Evolutionary conservation across 2,888 invertebrate species (phyloP).

Genomic region (Halocaridina rubra): DNA sequence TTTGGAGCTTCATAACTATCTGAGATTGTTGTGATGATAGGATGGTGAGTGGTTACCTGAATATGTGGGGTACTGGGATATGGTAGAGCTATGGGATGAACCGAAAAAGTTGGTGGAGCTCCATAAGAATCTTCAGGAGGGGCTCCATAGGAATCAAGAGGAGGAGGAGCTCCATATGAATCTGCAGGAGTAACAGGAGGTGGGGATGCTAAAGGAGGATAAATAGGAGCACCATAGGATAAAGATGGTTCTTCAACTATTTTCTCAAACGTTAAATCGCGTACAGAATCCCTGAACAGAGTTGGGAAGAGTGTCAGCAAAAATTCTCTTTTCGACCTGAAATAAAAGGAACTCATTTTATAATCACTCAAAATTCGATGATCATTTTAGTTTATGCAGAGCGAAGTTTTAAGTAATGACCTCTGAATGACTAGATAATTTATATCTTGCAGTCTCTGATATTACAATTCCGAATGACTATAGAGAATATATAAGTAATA

Average conservation of each 20-base stretch:
- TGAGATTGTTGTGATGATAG: background rate
- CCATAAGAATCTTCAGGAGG: background rate
- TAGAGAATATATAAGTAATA: no score
- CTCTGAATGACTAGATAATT: no score
- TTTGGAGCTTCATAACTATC: background rate
- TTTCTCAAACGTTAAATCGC: background rate
- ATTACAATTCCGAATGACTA: no score
- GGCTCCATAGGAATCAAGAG: background rate
- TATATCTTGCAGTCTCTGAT: no score
- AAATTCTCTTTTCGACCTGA: constrained; percentile 42
- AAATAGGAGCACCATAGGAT: background rate
- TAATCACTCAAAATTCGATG: no score
- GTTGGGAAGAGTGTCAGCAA: constrained; percentile 37
- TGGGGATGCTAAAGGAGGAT: background rate
- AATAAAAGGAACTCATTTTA: no score
- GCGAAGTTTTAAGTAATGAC: no score
- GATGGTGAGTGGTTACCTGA: background rate
- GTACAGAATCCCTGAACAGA: constrained; percentile 19
- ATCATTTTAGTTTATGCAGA: no score
- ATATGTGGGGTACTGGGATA: no score
- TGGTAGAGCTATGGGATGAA: no score
- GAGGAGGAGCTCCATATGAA: background rate
- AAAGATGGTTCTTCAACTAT: background rate
- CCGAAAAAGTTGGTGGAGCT: no score
- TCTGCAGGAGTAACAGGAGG: background rate